Percentiles rank a stretch among this genome's conserved stretches.
Conservation (phyloP, 1,140 invertebrate species). For the Potamilus streckersoni region DNA sequence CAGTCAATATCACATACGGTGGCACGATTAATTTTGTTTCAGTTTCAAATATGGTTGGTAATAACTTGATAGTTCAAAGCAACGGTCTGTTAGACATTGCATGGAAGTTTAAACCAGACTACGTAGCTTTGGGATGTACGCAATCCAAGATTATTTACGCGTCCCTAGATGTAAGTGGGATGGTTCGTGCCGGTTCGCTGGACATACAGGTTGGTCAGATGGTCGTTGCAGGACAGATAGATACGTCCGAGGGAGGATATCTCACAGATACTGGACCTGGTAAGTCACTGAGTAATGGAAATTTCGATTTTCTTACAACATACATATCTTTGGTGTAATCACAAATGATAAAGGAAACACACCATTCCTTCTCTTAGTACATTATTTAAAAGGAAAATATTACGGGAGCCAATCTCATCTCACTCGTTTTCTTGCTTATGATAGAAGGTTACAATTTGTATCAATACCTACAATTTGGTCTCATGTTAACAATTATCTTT, state of each 20-base stretch:
- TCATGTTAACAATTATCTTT: too few relatives aligned
- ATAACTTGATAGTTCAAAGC: slow-evolving; percentile 21
- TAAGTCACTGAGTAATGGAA: slow-evolving; percentile 6
- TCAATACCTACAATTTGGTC: too few relatives aligned
- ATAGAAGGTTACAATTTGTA: too few relatives aligned
- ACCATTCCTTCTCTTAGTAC: too few relatives aligned
- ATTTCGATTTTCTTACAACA: too few relatives aligned
- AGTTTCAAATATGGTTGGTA: slow-evolving; percentile 22
- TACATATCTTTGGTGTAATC: too few relatives aligned
- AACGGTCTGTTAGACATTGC: slow-evolving; percentile 36
- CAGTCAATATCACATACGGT: slow-evolving; percentile 20
- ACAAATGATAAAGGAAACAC: too few relatives aligned
- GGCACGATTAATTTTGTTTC: slow-evolving; percentile 30
- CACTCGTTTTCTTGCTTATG: too few relatives aligned
- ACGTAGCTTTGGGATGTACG: slow-evolving; percentile 14
- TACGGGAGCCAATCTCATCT: too few relatives aligned
- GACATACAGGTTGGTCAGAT: slow-evolving; percentile 31
- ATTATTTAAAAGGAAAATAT: too few relatives aligned
- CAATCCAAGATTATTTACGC: slow-evolving; percentile 17
- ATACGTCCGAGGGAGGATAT: slow-evolving; percentile 42
- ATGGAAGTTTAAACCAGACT: slow-evolving; percentile 29
- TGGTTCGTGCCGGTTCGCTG: slow-evolving; percentile 40
- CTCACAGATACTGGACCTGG: slow-evolving; percentile 40
- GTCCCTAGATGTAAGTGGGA: slow-evolving; percentile 32
- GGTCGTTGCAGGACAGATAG: slow-evolving; percentile 36